phyloP scores from a whole-genome alignment of 2,888 invertebrate species.

The Arge pagana region DNA sequence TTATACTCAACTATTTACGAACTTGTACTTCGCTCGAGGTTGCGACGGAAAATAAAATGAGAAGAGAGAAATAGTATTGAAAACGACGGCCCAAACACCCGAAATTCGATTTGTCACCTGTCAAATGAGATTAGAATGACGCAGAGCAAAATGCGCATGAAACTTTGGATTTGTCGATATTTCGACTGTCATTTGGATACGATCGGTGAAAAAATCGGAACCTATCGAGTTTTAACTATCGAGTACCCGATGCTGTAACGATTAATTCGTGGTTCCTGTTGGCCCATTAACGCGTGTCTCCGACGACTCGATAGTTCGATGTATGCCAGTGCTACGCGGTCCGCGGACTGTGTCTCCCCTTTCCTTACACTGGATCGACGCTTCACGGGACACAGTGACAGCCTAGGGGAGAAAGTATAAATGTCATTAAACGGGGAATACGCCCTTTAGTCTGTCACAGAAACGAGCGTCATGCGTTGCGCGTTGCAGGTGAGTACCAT shows the following conservation, averaged over 20 bases:
- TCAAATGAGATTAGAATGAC: too few species aligned
- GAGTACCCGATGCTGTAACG: conserved; percentile 8
- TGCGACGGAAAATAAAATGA: too few species aligned
- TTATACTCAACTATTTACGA: too few species aligned
- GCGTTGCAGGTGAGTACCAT: conserved; percentile 48
- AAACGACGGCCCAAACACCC: too few species aligned
- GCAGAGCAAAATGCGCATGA: too few species aligned
- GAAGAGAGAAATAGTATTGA: too few species aligned
- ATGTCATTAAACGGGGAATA: conserved; percentile 45
- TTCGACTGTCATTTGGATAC: too few species aligned
- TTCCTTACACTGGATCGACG: conserved; percentile 16
- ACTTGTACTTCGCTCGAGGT: too few species aligned
- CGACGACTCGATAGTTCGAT: neutral
- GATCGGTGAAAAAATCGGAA: too few species aligned
- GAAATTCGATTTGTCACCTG: too few species aligned
- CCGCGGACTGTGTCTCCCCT: conserved; percentile 15
- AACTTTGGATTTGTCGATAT: too few species aligned
- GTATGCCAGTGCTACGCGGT: conserved; percentile 8
- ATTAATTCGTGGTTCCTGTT: conserved; percentile 12
- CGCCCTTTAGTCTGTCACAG: conserved; percentile 49
- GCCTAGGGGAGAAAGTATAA: conserved; percentile 51
- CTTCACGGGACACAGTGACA: conserved; percentile 24
- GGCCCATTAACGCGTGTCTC: conserved; percentile 20
- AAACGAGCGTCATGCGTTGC: conserved; percentile 50
- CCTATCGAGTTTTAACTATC: too few species aligned